These are phyloP conservation scores for Mystacornis crossleyi DNA, from an alignment of 2,113 vertebrate genomes.

Conservation along the genomic window DNA sequence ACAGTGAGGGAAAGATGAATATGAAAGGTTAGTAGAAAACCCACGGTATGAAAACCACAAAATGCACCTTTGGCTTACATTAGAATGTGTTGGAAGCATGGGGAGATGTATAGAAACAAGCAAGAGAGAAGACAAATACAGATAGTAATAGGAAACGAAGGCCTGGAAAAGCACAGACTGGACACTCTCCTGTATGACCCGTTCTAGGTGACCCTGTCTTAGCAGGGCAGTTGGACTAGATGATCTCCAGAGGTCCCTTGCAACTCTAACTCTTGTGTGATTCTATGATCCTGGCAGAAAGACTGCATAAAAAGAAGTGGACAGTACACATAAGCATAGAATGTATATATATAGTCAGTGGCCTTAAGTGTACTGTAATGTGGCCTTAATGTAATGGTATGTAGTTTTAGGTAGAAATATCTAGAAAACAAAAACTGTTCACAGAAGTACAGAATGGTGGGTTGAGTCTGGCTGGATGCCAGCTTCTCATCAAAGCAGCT, in stretches of 20 bases:
- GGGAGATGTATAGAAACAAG: neutral
- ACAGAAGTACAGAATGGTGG: neutral
- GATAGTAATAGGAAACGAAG: neutral
- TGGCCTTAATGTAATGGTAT: neutral
- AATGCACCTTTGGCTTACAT: neutral
- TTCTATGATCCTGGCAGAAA: neutral
- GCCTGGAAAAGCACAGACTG: neutral
- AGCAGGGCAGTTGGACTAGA: neutral
- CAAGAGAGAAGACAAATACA: neutral
- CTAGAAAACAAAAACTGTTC: neutral
- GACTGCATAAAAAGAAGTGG: neutral
- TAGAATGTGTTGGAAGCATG: neutral
- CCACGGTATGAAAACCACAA: neutral
- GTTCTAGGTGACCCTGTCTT: too few species aligned
- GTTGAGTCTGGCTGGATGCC: neutral
- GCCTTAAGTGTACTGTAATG: neutral
- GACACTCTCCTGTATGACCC: neutral
- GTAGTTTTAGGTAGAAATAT: neutral
- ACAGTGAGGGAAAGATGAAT: neutral
- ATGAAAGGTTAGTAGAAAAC: neutral
- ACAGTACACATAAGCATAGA: neutral
- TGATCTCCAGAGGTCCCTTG: neutral
- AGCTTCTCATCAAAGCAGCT: accelerated
- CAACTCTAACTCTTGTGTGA: neutral
- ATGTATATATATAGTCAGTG: neutral